Base-by-base conservation (phyloP, 2,888 invertebrate genomes). In the Orthosia gothica region DNA sequence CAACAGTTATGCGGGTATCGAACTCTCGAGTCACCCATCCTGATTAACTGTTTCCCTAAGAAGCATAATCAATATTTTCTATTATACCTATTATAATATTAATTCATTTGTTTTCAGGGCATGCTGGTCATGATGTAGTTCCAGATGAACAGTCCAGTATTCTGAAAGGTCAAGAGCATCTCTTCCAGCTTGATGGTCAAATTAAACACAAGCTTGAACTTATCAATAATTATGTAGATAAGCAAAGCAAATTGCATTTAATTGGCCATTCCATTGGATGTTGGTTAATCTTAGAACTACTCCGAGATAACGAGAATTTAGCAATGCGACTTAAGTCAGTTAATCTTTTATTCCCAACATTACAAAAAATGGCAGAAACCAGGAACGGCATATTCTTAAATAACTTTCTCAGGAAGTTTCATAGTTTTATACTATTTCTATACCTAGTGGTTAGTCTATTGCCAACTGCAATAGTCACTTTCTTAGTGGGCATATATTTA, bases 241-340 rank as follows among this genome's bases (percentile, higher is more conserved):
- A 96, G 81, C 96, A 97, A 89, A 97, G 98, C n/a, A 98, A 97
- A 91, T 92, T 99, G 57, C 98, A 99, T 92, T 94, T 99, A 55
- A 97, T 99, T 85, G 99, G 98, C 3, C 99, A 99, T 96, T 99
- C 99, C 0, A 98, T 99, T 89, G 99, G 99, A 5, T 97, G 98
- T 69, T 99, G 99, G 97, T 97, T 99, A 89, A 97, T 98, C 79
- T 91, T 99, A 73, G 98, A 99, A 90, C 91, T 99, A 87, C 91
- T 99, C 47, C 97, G 98, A 83, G 94, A 97, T 81, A 87, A 95
- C 80, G 94, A 97, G 9, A 91, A 94, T 49, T 93, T 98, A 88
- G 92, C 96, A 87, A 88, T 94, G 47, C 97, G 96, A 86, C 91
- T 98, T 52, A 93, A 95, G n/a, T 97, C 97, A 83, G 96, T 97